These are phyloP conservation scores for Junonia oenone DNA, from an alignment of 2,888 invertebrate species.

Conservation along the genomic window DNA sequence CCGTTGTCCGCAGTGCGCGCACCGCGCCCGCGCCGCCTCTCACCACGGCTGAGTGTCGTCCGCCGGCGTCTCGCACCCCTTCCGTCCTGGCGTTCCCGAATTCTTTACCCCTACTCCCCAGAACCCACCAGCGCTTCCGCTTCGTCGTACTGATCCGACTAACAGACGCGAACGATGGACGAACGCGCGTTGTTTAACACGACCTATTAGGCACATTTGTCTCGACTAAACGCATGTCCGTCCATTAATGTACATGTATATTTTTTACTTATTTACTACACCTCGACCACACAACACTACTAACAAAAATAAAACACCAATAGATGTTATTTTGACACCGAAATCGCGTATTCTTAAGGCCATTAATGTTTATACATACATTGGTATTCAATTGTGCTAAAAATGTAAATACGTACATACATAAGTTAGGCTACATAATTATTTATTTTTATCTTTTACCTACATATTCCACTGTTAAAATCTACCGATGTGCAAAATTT, in stretches of 20 bases:
- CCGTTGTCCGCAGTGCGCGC: constrained; percentile 40
- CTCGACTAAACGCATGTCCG: constrained; percentile 60
- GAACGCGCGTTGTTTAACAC: constrained; percentile 56
- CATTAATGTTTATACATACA: constrained; percentile 19
- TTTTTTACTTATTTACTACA: constrained; percentile 57
- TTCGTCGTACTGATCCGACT: constrained; percentile 68
- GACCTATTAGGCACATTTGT: not conserved
- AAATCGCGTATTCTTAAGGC: constrained; percentile 45
- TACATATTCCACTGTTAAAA: constrained; percentile 34
- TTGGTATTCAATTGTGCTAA: constrained; percentile 24
- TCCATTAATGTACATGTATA: constrained; percentile 54
- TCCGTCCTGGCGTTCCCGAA: constrained; percentile 28
- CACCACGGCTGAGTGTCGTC: constrained; percentile 63
- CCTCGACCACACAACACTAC: constrained; percentile 74
- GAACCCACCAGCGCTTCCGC: constrained; percentile 58
- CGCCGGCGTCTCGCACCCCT: constrained; percentile 54
- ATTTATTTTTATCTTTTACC: constrained; percentile 4
- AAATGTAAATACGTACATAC: constrained; percentile 70
- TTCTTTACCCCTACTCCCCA: constrained; percentile 37
- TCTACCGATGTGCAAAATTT: constrained; percentile 41
- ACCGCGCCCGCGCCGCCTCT: constrained; percentile 68
- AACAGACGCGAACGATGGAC: constrained; percentile 67
- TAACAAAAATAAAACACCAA: constrained; percentile 71
- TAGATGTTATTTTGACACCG: constrained; percentile 80
- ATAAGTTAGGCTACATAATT: constrained; percentile 35